Base-by-base conservation (phyloP, 2,888 invertebrate genomes). In the Athetis lepigone region DNA sequence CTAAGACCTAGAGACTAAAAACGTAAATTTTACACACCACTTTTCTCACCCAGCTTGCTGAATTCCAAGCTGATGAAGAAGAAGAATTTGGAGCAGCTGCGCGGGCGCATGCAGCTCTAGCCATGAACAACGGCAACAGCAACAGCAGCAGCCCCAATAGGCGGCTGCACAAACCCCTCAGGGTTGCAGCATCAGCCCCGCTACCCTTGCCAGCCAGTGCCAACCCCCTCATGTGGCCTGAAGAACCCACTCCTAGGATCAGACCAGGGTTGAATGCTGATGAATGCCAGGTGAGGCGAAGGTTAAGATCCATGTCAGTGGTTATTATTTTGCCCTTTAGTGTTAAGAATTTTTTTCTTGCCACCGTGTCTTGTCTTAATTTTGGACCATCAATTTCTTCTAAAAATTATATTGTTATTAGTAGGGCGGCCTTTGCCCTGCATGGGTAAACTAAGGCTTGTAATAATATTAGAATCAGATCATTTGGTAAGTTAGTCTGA, bases 61-160 rank as follows among this genome's bases (percentile, higher is more conserved):
- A 93, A 72, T 94, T 93, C 58, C 94, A 94, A 91, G 92, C 91
- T 0, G 86, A 93, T n/a, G 94, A 94, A 71, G 93, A 93, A 67
- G 86, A 87, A 42, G 89, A 88, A 50, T 93, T 93, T 16, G 92
- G 89, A 0, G 81, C 84, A 2, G 86, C 83, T 2, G 80, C 80
- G 0, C 67, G 80, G n/a, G 80, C 80, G 7, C 74, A 81, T n/a
- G 67, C 70, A 9, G 74, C 63, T 0, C 16, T 61, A 13, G 11
- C 36, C 1, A 2, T 43, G 8, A 66, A 63, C 45, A 64, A 71
- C 8, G 51, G 43, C 5, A 79, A 69, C 52, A 80, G 52, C 8
- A 45, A 6, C 8, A 57, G 13, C n/a, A 51, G 39, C 3, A 76
- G 74, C 21, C 79, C 79, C 11, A 65, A 52, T n/a, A 11, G 46